Percentiles rank a stretch among this genome's conserved stretches.
phyloP scores from a whole-genome alignment of 2,888 invertebrate species.

The Napeogenes inachia region DNA sequence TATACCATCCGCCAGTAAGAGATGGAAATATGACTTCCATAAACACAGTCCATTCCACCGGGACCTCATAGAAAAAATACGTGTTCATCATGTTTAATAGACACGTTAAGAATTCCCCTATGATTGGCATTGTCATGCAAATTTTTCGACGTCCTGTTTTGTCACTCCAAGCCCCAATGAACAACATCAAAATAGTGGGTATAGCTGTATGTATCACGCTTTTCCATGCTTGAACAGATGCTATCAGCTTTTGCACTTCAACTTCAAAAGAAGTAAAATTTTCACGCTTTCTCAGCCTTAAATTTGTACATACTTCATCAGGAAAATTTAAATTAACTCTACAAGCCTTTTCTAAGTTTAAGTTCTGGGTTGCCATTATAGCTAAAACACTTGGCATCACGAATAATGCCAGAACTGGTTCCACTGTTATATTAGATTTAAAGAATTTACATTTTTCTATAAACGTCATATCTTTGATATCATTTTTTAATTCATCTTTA shows the following conservation, averaged over 20 bases:
- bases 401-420: conserved; percentile 80
- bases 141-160: conserved; percentile 77
- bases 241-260: conserved; percentile 79
- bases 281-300: conserved; percentile 82
- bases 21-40: conserved; percentile 75
- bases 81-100: conserved; percentile 73
- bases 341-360: conserved; percentile 91
- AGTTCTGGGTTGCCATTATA: conserved; percentile 87
- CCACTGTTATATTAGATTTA: conserved; percentile 79
- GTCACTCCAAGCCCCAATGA: conserved; percentile 81
- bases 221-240: conserved; percentile 75
- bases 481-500: conserved; percentile 46
- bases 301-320: conserved; percentile 83
- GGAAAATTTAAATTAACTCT: conserved; percentile 85
- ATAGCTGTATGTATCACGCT: conserved; percentile 74
- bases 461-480: conserved; percentile 52
- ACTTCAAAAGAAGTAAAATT: conserved; percentile 81
- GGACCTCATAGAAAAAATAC: conserved; percentile 73
- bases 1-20: conserved; percentile 76
- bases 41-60: conserved; percentile 73
- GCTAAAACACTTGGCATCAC: conserved; percentile 82
- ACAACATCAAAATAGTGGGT: conserved; percentile 74
- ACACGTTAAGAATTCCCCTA: conserved; percentile 74
- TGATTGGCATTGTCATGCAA: conserved; percentile 76
- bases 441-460: conserved; percentile 68